Base-by-base conservation (phyloP, 1,140 invertebrate species). In the Penaeus chinensis region DNA sequence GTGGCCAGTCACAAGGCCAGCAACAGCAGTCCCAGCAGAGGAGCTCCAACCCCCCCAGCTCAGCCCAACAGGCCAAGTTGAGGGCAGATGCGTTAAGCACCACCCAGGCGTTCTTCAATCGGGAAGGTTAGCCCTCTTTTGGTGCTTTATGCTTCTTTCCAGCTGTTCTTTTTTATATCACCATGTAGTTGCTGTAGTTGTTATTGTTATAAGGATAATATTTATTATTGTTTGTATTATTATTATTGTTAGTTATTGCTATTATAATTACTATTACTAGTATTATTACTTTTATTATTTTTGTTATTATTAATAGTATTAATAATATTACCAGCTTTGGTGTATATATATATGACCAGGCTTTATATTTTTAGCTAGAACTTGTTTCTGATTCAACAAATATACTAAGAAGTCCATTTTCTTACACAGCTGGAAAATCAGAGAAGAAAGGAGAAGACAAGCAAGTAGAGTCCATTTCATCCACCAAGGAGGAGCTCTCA, bases 21-120 rank as follows among this genome's bases (percentile, higher is more conserved):
- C 81, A 87, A 62, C 84, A 82, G 63, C 84, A 82, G 81, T 66
- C 82, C 42, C 78, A 85, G 47, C 88, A 86, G 76, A 78, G 84
- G 32, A 82, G 86, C 27, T 90, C 90, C 27, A 90, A 89, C 65
- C 90, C 91, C 37, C 89, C 89, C 20, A 87, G 86, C 61, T 91
- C 91, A 54, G 91, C 91, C 27, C 91, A 92, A 77, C 91, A 92
- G 85, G 91, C 91, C 54, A 91, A 92, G 69, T 87, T 91, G 37
- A 88, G 91, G 76, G 91, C 90, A 22, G 91, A 91, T 89, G 91
- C 91, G 74, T 88, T 92, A 37, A 91, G 91, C 79, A 90, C 89
- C 71, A 91, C 91, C 10, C 91, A 91, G 84, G 91, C 89, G 82
- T 92, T 92, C 89, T 92, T 92, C 85, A 89, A 81, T 60, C 77